Evolutionary conservation across 2,797 vertebrate species (phyloP).

Genomic region (Tamandua tetradactyla): DNA sequence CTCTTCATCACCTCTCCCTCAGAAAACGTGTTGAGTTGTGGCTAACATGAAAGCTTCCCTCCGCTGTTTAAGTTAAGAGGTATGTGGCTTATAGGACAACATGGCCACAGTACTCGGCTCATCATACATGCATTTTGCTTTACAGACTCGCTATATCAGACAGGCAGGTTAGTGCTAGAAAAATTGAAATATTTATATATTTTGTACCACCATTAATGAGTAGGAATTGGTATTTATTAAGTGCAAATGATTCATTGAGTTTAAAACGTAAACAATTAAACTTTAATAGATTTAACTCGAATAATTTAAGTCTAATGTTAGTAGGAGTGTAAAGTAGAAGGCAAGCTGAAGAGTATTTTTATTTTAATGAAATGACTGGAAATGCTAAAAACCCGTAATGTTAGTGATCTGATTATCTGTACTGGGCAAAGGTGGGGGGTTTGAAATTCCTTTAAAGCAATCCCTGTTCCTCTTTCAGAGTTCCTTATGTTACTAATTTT

Average conservation of each 20-base stretch:
- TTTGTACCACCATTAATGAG: not conserved
- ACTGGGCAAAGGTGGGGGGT: not conserved
- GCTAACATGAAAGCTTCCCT: not conserved
- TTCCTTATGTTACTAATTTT: not conserved
- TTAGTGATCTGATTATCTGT: not conserved
- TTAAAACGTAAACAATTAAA: slow-evolving; percentile 30
- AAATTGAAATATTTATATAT: not conserved
- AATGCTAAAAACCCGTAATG: not conserved
- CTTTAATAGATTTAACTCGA: not conserved
- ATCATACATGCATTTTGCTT: not conserved
- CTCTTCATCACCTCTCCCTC: not conserved
- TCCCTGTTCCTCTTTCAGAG: not conserved
- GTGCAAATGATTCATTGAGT: not conserved
- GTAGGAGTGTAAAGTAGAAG: not conserved
- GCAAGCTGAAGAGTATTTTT: not conserved
- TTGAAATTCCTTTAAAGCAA: not conserved
- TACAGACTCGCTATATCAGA: not conserved
- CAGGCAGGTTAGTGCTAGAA: slow-evolving; percentile 5
- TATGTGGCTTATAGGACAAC: not conserved
- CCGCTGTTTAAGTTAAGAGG: not conserved
- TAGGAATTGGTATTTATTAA: slow-evolving; percentile 4
- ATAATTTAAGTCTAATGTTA: not conserved
- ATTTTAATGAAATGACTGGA: not conserved
- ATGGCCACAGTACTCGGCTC: not conserved
- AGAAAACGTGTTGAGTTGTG: not conserved